Evolutionary conservation across 2,888 invertebrate genomes (phyloP).

Genomic region (Brachycybe producta): DNA sequence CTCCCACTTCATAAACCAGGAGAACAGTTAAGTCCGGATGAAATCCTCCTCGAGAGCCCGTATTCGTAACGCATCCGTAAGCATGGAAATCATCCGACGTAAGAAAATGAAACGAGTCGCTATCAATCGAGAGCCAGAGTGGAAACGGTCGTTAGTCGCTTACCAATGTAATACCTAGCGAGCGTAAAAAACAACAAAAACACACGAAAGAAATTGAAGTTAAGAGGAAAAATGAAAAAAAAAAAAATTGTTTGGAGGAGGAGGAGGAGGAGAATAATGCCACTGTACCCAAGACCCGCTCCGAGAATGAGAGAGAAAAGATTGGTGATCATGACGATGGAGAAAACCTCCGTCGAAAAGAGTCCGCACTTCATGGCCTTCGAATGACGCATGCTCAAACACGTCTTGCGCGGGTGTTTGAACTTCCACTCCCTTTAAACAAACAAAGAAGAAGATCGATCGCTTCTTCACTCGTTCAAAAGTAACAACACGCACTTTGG

Average conservation of each 20-base stretch:
- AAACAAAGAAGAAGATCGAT: too few relatives aligned
- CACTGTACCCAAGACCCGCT: conserved; percentile 74
- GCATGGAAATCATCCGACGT: too few relatives aligned
- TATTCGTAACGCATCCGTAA: too few relatives aligned
- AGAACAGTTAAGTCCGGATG: too few relatives aligned
- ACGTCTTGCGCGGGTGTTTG: conserved; percentile 47
- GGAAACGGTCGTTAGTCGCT: background rate
- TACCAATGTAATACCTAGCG: background rate
- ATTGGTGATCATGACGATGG: conserved; percentile 80
- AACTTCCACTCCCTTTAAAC: conserved; percentile 71
- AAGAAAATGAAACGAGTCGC: too few relatives aligned
- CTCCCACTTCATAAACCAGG: too few relatives aligned
- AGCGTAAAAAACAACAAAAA: background rate
- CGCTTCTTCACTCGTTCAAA: too few relatives aligned
- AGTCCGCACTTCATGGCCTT: conserved; percentile 63
- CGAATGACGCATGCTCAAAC: conserved; percentile 50
- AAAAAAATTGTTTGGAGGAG: too few relatives aligned
- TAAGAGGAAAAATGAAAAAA: too few relatives aligned
- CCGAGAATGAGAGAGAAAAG: conserved; percentile 77
- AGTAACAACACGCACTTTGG: conserved; percentile 74
- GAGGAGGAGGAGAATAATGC: too few relatives aligned
- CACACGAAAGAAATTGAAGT: too few relatives aligned
- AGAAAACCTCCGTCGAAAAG: conserved; percentile 77
- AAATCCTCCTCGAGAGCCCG: too few relatives aligned
- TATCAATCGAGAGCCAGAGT: background rate